phyloP scores from a whole-genome alignment of 2,797 vertebrate species.

The Caiman crocodilus region DNA sequence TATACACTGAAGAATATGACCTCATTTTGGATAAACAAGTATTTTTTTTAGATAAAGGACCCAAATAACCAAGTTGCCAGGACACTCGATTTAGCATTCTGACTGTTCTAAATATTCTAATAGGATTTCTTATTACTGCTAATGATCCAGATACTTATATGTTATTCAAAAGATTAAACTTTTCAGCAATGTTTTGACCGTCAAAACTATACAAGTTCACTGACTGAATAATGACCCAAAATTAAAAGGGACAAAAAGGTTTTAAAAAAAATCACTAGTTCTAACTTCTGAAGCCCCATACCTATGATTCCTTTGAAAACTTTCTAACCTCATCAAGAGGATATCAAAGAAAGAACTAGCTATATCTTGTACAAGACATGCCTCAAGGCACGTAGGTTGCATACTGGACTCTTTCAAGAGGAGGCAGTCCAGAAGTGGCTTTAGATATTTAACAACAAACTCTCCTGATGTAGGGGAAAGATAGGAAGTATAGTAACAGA shows the following conservation, averaged over 20 bases:
- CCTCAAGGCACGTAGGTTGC: background rate
- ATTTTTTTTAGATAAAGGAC: background rate
- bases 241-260: background rate
- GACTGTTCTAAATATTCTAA: background rate
- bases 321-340: background rate
- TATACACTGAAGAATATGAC: background rate
- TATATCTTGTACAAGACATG: background rate
- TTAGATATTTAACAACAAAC: background rate
- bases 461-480: background rate
- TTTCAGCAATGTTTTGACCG: background rate
- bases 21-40: background rate
- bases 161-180: background rate
- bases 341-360: background rate
- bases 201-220: background rate
- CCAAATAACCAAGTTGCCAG: rapidly evolving
- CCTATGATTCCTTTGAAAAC: background rate
- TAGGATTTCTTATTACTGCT: background rate
- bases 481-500: background rate
- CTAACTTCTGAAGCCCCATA: background rate
- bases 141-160: background rate
- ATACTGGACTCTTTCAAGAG: background rate
- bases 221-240: background rate
- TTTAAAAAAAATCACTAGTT: rapidly evolving
- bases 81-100: background rate
- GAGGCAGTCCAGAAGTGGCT: background rate